phyloP scores from a whole-genome alignment of 2,797 vertebrate genomes.

The Micrastur ruficollis region DNA sequence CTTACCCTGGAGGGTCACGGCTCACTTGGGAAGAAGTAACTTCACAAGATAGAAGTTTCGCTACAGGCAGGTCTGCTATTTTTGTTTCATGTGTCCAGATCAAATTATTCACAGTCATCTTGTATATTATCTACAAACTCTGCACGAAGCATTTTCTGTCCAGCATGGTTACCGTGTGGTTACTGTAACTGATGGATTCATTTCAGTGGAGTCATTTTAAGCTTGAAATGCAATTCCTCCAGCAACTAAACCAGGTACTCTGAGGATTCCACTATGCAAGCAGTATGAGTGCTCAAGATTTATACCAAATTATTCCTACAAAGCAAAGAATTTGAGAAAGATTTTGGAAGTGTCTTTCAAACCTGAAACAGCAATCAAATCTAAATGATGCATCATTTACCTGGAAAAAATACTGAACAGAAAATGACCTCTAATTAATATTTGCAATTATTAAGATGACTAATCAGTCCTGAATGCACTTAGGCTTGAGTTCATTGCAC shows the following conservation, averaged over 20 bases:
- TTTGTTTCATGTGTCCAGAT: slow-evolving; percentile 8
- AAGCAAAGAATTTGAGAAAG: not conserved
- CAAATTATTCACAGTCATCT: not conserved
- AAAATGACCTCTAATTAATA: not conserved
- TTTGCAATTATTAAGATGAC: not conserved
- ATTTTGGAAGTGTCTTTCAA: not conserved
- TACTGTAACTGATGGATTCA: not conserved
- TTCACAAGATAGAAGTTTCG: not conserved
- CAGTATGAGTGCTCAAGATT: not conserved
- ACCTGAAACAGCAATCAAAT: not conserved
- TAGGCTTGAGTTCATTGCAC: not conserved
- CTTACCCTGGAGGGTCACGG: not conserved
- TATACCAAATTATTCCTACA: not conserved
- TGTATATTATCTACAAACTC: not conserved
- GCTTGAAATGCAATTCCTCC: not conserved
- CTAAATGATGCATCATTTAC: not conserved
- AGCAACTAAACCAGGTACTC: not conserved
- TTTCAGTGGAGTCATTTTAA: not conserved
- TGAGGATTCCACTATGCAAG: not conserved
- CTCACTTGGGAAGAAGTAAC: not conserved
- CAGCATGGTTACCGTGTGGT: not conserved
- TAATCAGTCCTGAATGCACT: not conserved
- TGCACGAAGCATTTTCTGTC: not conserved
- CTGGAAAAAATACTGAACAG: not conserved
- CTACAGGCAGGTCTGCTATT: not conserved